A percentile compares a stretch with the other conserved stretches of the same genome.
phyloP scores from a whole-genome alignment of 2,113 vertebrate genomes.

The Thomomys bottae region DNA sequence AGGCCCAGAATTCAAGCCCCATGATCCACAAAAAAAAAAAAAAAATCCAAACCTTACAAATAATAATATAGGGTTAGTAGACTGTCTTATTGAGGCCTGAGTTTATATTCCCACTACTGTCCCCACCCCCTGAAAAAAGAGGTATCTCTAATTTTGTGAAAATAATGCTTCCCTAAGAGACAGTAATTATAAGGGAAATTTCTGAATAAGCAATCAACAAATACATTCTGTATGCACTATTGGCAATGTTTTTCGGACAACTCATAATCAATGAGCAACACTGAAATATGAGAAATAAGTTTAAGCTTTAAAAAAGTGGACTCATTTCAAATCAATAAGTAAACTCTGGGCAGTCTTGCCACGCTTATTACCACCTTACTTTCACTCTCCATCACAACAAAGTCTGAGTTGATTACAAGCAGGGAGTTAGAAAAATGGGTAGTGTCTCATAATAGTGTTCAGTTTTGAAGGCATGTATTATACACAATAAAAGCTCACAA shows the following conservation, averaged over 20 bases:
- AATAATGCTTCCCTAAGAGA: background rate
- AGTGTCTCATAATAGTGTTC: background rate
- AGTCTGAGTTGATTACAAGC: background rate
- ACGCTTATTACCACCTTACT: background rate
- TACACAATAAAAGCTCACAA: background rate
- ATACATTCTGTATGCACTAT: conserved; percentile 2
- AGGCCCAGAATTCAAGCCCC: too few species aligned
- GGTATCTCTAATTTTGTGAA: background rate
- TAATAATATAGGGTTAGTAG: background rate
- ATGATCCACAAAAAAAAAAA: too few species aligned
- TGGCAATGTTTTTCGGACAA: background rate
- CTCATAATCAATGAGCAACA: too few species aligned
- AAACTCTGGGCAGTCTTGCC: background rate
- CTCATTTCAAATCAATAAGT: too few species aligned
- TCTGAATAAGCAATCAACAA: conserved; percentile 25
- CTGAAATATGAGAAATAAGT: too few species aligned
- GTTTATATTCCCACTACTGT: too few species aligned
- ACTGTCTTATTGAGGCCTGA: background rate
- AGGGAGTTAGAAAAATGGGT: background rate
- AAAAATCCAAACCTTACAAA: conserved; percentile 24
- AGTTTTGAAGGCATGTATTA: background rate
- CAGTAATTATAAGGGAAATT: background rate
- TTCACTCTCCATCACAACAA: background rate
- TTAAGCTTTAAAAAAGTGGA: too few species aligned
- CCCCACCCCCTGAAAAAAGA: background rate